Base-by-base conservation (phyloP, 2,888 invertebrate species). In the Caenorhabditis sp. region DNA sequence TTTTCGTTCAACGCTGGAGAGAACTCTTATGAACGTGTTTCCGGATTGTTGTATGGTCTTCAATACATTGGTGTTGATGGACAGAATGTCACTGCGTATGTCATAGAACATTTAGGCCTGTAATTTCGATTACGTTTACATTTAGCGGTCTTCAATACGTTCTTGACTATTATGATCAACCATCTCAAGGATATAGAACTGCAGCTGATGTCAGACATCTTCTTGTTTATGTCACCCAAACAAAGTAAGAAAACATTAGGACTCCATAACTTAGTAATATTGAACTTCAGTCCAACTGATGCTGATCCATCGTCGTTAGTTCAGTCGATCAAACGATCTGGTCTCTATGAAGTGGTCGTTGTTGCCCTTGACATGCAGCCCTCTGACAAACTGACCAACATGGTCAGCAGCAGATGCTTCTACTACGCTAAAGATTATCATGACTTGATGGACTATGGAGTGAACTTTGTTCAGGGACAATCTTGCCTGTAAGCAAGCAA, bases 151-250 rank as follows among this genome's bases (percentile, higher is more conserved):
- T 86, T 58, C 67, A 85, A 69, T 78, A 74, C n/a, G 83, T 74
- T 8, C 62, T 81, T 11, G 77, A 81, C 44, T 77, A 61, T 51
- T 85, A 72, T 44, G 71, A 70, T n/a, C 60, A 58, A 2, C 70
- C 77, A 32, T 64, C 74, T 37, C 80, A 82, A 64, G 87, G 87
- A 53, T 87, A 87, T 72, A 76, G 87, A 44, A 44, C 67, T 22
- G 78, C 61, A 20, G 9, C 71, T 4, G 74, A 80, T 58, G 85
- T 86, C 5, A 56, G 80, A 24, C 88, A 88, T 80, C 70, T 85
- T n/a, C 60, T 89, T 37, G 82, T 89, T 61, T 89, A 89, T 47
- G 69, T 89, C 13, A 88, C 89, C 0, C 65, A 82, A 47, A 81
- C 85, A 13, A 83, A 87, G 88, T 87, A 51, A 60, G 51, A 11